A percentile compares a stretch with the other conserved stretches of the same genome.
Evolutionary conservation across 1,140 invertebrate genomes (phyloP).

Genomic region (Bacillus rossius): DNA sequence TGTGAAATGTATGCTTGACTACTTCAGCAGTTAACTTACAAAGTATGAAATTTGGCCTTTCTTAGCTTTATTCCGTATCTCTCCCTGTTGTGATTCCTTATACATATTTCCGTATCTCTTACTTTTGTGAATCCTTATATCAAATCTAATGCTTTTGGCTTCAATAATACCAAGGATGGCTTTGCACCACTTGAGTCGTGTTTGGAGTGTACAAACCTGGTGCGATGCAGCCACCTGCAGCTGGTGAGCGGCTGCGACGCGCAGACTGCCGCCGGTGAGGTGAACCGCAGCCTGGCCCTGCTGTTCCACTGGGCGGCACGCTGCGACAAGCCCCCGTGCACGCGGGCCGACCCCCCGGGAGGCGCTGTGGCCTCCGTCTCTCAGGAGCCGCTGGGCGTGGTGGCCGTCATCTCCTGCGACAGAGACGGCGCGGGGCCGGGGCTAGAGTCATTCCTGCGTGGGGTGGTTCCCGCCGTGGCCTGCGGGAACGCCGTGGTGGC

Average conservation of each 20-base stretch:
- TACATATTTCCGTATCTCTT: no score
- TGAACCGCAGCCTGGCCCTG: slow-evolving; percentile 39
- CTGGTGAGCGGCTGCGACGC: background rate
- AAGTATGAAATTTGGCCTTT: no score
- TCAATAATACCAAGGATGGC: no score
- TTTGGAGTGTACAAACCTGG: background rate
- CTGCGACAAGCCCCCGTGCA: slow-evolving; percentile 45
- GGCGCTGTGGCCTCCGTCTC: slow-evolving; percentile 42
- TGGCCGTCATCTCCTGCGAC: slow-evolving; percentile 46
- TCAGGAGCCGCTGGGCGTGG: slow-evolving; percentile 46
- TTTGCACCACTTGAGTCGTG: no score
- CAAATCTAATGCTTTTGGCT: no score
- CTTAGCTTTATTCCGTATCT: no score
- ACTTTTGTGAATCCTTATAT: no score
- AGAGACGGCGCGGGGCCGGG: slow-evolving; percentile 34
- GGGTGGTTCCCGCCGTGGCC: slow-evolving; percentile 13
- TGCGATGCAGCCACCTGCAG: background rate
- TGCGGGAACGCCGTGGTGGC: slow-evolving; percentile 45
- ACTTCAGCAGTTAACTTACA: no score
- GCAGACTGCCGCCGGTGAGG: slow-evolving; percentile 33
- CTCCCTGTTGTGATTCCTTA: no score
- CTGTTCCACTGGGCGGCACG: slow-evolving; percentile 47
- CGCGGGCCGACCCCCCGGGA: slow-evolving; percentile 44
- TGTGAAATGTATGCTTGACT: no score
- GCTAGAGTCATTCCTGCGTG: slow-evolving; percentile 26